Evolutionary conservation across 1,140 invertebrate genomes (phyloP), one percentile per base, ranked within the genome.

Genomic region (Diorhabda carinulata): DNA sequence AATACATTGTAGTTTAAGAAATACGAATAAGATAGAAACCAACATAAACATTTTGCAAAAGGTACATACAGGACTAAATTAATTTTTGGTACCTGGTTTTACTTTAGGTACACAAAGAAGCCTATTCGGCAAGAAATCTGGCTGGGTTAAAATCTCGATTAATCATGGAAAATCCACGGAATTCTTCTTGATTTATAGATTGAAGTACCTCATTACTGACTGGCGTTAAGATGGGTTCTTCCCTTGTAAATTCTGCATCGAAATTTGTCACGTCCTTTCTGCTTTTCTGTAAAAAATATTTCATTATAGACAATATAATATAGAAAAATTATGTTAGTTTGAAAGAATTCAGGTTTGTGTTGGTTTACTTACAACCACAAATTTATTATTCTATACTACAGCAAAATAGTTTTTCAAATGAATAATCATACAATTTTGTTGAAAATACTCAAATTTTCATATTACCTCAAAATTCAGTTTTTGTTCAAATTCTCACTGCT

Each of bases 201-300:
- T 92, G 88, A 60, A 98, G 87, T 67, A 96, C 91, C 77, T 97
- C 94, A 44, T 89, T 84, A 75, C 96, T 92, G 57, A 99, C 91
- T 5, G 97, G 97, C 25, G 98, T 99, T 67, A 99, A 84, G 25
- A 92, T 88, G 4, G 98, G 97, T 75, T 99, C 97, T 84, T 99
- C 98, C 82, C 96, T 96, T 5, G 98, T 99, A 82, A 99, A 99
- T 86, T 99, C 98, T 8, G 96, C 90, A 84, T 99, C 98, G 84
- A 99, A 99, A 86, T 99, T 99, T 74, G 95, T 89, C 58, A 96
- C 96, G 84, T 99, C 98, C 79, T 94, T 94, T 85, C 95, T 93
- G 81, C 91, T 96, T 92, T 96, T 97, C 97, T 99, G 86, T 45
- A 87, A 87, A 10, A 25, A 25, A 25, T 25, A 25, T 25, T n/a